Evolutionary conservation across 2,113 vertebrate genomes (phyloP).

Genomic region (Anas platyrhynchos): DNA sequence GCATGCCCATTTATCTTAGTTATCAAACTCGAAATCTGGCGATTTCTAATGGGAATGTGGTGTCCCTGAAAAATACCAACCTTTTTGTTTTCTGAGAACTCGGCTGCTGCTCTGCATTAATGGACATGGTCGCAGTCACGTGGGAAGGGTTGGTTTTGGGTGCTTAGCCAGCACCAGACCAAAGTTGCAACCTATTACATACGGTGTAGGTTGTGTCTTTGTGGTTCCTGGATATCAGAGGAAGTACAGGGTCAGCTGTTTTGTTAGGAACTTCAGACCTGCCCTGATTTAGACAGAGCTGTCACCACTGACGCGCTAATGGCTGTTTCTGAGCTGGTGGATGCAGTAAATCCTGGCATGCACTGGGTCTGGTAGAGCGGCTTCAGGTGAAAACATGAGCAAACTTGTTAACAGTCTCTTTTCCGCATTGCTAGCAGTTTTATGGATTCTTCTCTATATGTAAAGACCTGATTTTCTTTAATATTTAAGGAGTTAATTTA

Average conservation of each 20-base stretch:
- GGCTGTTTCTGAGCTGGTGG: not conserved
- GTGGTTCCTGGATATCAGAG: not conserved
- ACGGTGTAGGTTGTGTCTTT: rapidly evolving
- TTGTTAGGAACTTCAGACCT: not conserved
- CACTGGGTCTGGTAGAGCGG: not conserved
- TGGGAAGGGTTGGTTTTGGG: not conserved
- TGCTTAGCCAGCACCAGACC: rapidly evolving
- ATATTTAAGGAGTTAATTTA: not conserved
- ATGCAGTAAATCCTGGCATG: not conserved
- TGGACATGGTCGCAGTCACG: not conserved
- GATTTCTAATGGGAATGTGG: not conserved
- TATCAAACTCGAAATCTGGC: not conserved
- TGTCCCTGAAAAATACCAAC: not conserved
- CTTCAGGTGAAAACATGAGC: constrained; percentile 22
- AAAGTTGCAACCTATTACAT: not conserved
- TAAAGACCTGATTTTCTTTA: not conserved
- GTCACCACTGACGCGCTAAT: not conserved
- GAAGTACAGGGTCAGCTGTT: not conserved
- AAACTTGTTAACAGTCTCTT: constrained; percentile 15
- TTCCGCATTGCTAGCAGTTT: not conserved
- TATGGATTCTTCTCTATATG: not conserved
- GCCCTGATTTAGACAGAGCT: not conserved
- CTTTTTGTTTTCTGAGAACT: not conserved
- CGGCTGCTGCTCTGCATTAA: not conserved
- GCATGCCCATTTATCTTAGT: not conserved